Conservation (phyloP, 2,888 invertebrate genomes). For the Hipparchia semele region DNA sequence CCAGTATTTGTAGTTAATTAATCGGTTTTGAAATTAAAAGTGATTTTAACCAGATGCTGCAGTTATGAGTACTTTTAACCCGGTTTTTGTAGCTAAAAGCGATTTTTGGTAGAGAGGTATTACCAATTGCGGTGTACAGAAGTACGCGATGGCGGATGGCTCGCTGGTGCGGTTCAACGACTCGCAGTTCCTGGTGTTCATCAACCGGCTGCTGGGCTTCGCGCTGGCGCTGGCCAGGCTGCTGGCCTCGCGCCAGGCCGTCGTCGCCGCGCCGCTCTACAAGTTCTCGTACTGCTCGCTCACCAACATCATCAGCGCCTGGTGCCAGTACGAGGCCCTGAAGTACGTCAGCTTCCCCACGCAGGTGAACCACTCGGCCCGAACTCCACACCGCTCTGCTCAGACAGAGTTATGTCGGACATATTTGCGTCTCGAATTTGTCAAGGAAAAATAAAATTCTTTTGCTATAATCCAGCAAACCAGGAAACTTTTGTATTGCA, state of each 20-base stretch:
- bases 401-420: too few species aligned
- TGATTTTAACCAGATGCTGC: too few species aligned
- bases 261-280: slow-evolving; percentile 93
- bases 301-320: slow-evolving; percentile 98
- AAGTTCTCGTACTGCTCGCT: slow-evolving; percentile 98
- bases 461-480: too few species aligned
- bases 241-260: slow-evolving; percentile 79
- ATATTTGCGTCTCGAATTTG: too few species aligned
- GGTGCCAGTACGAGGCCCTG: slow-evolving; percentile 99
- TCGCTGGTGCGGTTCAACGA: slow-evolving; percentile 90
- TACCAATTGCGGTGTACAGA: slow-evolving; percentile 75
- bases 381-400: too few species aligned
- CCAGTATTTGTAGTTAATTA: too few species aligned
- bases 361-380: not conserved
- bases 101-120: too few species aligned
- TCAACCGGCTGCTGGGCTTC: slow-evolving; percentile 95
- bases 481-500: too few species aligned
- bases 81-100: too few species aligned
- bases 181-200: slow-evolving; percentile 98
- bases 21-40: too few species aligned
- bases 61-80: too few species aligned
- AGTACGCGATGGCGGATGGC: slow-evolving; percentile 86
- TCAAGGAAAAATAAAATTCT: too few species aligned
- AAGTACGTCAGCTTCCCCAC: slow-evolving; percentile 99
- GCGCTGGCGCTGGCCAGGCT: slow-evolving; percentile 87